These are phyloP conservation scores for Eubasilissa splendida DNA, from an alignment of 2,888 invertebrate species.

Conservation along the genomic window DNA sequence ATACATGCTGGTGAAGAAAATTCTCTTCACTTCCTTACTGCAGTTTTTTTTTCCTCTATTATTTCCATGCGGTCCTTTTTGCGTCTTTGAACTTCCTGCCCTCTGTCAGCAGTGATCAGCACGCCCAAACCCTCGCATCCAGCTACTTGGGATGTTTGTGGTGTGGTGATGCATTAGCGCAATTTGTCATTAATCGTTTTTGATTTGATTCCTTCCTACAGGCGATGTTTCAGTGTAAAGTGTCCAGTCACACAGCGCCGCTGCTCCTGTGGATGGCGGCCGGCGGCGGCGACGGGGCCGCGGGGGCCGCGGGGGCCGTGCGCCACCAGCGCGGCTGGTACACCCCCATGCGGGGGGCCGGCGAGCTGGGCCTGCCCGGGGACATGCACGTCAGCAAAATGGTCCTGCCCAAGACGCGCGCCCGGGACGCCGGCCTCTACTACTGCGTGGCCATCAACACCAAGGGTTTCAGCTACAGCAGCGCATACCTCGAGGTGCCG, in stretches of 20 bases:
- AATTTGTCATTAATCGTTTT: background rate
- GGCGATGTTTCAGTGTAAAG: constrained; percentile 57
- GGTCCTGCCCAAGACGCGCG: constrained; percentile 44
- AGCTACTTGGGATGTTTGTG: background rate
- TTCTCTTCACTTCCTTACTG: too few relatives aligned
- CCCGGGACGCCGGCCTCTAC: constrained; percentile 50
- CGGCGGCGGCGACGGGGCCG: constrained; percentile 36
- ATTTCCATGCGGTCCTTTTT: too few relatives aligned
- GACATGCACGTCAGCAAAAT: constrained; percentile 50
- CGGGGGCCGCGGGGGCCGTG: constrained; percentile 25
- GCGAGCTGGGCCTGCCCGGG: constrained; percentile 42
- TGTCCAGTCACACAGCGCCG: constrained; percentile 47
- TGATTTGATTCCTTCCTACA: constrained; percentile 35
- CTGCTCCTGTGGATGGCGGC: constrained; percentile 52
- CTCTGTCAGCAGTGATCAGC: too few relatives aligned
- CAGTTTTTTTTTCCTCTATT: too few relatives aligned
- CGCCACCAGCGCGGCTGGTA: constrained; percentile 42
- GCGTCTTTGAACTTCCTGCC: too few relatives aligned
- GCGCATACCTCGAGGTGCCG: constrained; percentile 52
- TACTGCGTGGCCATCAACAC: constrained; percentile 56
- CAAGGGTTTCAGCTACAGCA: constrained; percentile 52
- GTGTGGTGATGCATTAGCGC: background rate
- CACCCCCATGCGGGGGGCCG: constrained; percentile 42
- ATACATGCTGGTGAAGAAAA: too few relatives aligned
- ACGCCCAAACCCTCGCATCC: too few relatives aligned